A percentile compares a stretch with the other conserved stretches of the same genome.
Evolutionary conservation across 1,140 invertebrate genomes (phyloP).

Genomic region (Tetramorium parvispinum): DNA sequence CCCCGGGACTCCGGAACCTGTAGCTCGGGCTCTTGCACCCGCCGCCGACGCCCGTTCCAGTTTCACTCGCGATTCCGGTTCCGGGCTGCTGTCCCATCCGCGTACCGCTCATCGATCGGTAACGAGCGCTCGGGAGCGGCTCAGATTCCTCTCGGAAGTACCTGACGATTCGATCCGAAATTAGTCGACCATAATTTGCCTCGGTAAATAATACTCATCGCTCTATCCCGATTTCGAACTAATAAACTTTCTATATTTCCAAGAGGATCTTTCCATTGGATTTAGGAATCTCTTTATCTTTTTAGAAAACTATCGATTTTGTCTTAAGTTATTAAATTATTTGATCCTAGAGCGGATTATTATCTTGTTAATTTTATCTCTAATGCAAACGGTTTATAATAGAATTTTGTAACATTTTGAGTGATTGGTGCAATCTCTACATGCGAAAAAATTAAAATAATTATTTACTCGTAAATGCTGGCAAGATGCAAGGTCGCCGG

Average conservation of each 20-base stretch:
- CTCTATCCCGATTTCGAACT: background rate
- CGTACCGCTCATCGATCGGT: constrained; percentile 83
- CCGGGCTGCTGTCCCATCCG: constrained; percentile 76
- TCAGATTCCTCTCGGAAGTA: constrained; percentile 78
- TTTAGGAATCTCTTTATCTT: background rate
- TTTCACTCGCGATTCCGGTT: constrained; percentile 71
- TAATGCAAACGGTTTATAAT: background rate
- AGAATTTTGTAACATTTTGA: background rate
- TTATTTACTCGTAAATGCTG: constrained; percentile 86
- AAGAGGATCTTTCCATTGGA: background rate
- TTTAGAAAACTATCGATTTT: background rate
- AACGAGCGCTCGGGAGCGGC: constrained; percentile 66
- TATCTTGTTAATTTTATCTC: background rate
- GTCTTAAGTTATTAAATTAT: background rate
- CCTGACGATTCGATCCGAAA: constrained; percentile 69
- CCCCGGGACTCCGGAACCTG: constrained; percentile 83
- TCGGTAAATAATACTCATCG: background rate
- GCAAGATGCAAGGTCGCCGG: constrained; percentile 87
- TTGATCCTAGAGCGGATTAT: background rate
- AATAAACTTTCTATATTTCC: background rate
- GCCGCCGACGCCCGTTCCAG: constrained; percentile 72
- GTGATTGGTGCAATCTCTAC: background rate
- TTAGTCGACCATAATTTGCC: constrained; percentile 25
- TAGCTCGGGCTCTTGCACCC: constrained; percentile 80
- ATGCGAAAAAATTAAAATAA: background rate